Evolutionary conservation across 2,797 vertebrate genomes (phyloP).

Genomic region (Calcarius lapponicus): DNA sequence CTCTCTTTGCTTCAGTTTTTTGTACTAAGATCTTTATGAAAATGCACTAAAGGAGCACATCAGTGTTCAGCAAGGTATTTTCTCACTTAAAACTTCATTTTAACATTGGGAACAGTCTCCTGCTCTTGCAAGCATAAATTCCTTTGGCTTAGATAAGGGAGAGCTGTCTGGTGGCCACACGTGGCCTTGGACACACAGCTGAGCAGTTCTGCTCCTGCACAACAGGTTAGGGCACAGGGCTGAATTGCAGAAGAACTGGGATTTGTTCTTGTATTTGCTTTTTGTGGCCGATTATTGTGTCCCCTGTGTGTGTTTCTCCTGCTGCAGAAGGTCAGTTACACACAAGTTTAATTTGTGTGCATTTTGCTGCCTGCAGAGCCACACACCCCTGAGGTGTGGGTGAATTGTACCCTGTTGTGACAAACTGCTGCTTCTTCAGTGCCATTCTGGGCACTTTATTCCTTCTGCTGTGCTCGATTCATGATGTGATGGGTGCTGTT

Average conservation of each 20-base stretch:
- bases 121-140: background rate
- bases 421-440: background rate
- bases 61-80: background rate
- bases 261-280: background rate
- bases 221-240: background rate
- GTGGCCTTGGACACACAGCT: background rate
- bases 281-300: background rate
- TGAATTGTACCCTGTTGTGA: fast-evolving
- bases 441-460: background rate
- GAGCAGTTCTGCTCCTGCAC: background rate
- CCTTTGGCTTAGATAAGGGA: background rate
- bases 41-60: background rate
- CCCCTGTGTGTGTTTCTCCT: background rate
- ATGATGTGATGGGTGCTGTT: background rate
- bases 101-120: background rate
- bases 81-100: background rate
- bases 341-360: fast-evolving
- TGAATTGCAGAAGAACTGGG: background rate
- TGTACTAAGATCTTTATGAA: background rate
- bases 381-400: fast-evolving
- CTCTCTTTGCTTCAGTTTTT: background rate
- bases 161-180: background rate
- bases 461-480: background rate
- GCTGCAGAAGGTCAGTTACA: background rate
- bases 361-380: background rate